Evolutionary conservation across 2,888 invertebrate genomes (phyloP).

Genomic region (Microctonus aethiopoides): DNA sequence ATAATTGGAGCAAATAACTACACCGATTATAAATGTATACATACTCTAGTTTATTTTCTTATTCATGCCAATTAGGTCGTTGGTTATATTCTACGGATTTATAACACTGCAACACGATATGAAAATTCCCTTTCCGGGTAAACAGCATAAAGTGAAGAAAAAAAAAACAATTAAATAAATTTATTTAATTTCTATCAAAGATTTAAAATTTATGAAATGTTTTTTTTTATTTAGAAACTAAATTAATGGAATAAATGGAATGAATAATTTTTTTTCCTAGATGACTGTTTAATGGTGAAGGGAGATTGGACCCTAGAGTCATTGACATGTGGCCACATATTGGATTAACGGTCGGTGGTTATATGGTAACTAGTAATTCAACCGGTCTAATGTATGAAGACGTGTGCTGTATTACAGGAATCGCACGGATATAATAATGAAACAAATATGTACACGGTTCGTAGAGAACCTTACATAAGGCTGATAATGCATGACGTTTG

Average conservation of each 20-base stretch:
- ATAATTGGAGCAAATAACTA: conserved; percentile 25
- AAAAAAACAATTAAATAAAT: background rate
- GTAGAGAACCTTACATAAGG: background rate
- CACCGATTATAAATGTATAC: conserved; percentile 1
- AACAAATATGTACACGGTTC: no score
- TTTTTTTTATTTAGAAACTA: background rate
- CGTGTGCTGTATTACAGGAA: background rate
- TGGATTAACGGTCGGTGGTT: conserved; percentile 28
- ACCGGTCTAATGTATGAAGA: background rate
- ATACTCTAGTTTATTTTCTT: conserved; percentile 30
- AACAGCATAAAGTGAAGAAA: background rate
- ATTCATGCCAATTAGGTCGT: conserved; percentile 40
- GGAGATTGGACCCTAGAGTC: conserved; percentile 5
- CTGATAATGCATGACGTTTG: conserved; percentile 32
- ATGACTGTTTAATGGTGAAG: background rate
- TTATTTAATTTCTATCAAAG: no score
- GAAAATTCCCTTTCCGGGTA: background rate
- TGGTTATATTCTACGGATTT: conserved; percentile 30
- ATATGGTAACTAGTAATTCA: background rate
- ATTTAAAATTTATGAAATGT: no score
- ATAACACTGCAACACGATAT: conserved; percentile 31
- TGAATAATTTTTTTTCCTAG: background rate
- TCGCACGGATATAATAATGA: background rate
- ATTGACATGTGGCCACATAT: conserved; percentile 13
- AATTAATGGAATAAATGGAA: background rate